Evolutionary conservation across 2,113 vertebrate genomes (phyloP).

Genomic region (Callithrix jacchus): DNA sequence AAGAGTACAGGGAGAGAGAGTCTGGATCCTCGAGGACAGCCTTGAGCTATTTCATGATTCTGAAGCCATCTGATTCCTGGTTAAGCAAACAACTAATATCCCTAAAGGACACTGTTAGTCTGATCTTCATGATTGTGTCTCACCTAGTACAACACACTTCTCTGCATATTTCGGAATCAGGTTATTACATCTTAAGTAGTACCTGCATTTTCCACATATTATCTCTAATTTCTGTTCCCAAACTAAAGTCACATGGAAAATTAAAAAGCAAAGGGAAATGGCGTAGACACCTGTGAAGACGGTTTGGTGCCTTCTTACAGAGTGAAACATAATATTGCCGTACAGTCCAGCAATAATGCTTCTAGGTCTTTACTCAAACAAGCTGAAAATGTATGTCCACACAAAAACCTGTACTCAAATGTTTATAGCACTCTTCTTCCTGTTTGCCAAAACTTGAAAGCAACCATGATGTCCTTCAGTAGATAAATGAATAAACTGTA

Average conservation of each 20-base stretch:
- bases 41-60: background rate
- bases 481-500: background rate
- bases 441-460: background rate
- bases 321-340: background rate
- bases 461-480: background rate
- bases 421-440: background rate
- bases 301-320: background rate
- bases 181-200: background rate
- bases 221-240: background rate
- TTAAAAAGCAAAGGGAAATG: background rate
- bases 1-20: background rate
- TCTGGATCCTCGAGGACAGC: background rate
- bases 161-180: background rate
- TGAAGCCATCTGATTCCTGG: background rate
- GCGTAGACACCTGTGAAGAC: background rate
- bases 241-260: background rate
- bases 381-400: background rate
- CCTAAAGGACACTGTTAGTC: background rate
- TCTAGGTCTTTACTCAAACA: background rate
- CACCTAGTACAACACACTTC: background rate
- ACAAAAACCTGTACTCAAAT: background rate
- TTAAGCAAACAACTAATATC: background rate
- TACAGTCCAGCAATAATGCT: background rate
- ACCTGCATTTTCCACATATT: background rate
- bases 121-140: background rate